Evolutionary conservation across 1,140 invertebrate species (phyloP).

Genomic region (Pogonus chalceus): DNA sequence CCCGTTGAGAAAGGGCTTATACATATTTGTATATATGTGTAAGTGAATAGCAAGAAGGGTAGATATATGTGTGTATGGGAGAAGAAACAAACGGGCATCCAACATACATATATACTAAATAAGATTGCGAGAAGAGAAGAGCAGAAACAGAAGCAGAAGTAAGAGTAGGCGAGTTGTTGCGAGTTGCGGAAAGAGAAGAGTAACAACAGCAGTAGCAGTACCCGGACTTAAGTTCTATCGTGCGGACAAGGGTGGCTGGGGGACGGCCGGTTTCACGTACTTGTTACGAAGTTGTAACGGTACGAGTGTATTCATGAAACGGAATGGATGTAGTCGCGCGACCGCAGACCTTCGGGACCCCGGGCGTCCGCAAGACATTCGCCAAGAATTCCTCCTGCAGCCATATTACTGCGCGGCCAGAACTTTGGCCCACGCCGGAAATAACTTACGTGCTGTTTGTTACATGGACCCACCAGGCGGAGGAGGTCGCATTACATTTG

Average conservation of each 20-base stretch:
- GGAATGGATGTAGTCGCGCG: slow-evolving; percentile 1
- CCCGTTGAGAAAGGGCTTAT: too few species aligned
- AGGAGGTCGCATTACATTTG: background rate
- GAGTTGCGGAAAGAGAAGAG: background rate
- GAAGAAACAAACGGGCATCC: too few species aligned
- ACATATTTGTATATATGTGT: too few species aligned
- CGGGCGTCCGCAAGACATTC: slow-evolving; percentile 4
- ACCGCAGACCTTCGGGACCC: slow-evolving; percentile 3
- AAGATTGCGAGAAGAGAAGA: background rate
- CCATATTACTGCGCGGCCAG: background rate
- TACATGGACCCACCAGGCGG: background rate
- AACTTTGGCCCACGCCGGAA: background rate
- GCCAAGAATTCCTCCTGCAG: slow-evolving; percentile 6
- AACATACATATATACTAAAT: background rate
- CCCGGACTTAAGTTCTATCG: background rate
- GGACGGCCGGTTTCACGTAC: slow-evolving; percentile 1
- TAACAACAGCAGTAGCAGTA: too few species aligned
- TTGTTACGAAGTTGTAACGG: slow-evolving; percentile 6
- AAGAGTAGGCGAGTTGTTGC: background rate
- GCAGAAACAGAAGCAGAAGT: background rate
- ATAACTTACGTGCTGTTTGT: slow-evolving; percentile 1
- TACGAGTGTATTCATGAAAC: slow-evolving; percentile 6
- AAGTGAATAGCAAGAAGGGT: too few species aligned
- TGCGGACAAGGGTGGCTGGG: background rate
- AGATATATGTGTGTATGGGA: too few species aligned